Conservation (phyloP, 2,888 invertebrate genomes). For the Eristalis pertinax region DNA sequence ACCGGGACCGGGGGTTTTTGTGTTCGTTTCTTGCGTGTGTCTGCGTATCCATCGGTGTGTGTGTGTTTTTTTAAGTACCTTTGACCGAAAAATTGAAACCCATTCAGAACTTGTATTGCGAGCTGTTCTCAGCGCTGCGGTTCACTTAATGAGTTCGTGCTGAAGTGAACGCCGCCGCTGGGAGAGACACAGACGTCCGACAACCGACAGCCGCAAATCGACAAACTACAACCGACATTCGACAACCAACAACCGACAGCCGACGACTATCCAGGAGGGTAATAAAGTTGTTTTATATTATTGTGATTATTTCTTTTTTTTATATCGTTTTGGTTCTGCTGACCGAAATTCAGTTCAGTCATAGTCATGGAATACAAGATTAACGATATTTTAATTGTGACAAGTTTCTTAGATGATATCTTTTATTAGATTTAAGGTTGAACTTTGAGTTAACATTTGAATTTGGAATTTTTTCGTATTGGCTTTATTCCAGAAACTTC, state of each 20-base stretch:
- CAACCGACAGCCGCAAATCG: background rate
- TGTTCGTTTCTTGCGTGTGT: slow-evolving; percentile 19
- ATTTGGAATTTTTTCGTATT: slow-evolving; percentile 19
- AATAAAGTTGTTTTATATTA: slow-evolving; percentile 60
- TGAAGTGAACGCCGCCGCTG: slow-evolving; percentile 41
- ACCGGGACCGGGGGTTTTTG: slow-evolving; percentile 39
- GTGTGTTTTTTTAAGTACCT: slow-evolving; percentile 52
- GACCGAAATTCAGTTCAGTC: slow-evolving; percentile 30
- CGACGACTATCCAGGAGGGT: slow-evolving; percentile 36
- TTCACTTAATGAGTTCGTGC: slow-evolving; percentile 61
- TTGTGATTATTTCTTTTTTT: slow-evolving; percentile 29
- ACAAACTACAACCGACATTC: background rate
- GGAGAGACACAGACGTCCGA: slow-evolving; percentile 2
- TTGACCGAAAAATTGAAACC: slow-evolving; percentile 69
- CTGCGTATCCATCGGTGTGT: slow-evolving; percentile 20
- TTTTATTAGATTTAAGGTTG: slow-evolving; percentile 9
- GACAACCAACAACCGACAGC: background rate
- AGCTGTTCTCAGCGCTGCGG: slow-evolving; percentile 53
- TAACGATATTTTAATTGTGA: slow-evolving; percentile 53
- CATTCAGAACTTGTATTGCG: slow-evolving; percentile 60
- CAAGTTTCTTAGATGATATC: slow-evolving; percentile 48
- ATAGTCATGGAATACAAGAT: slow-evolving; percentile 49
- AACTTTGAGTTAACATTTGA: slow-evolving; percentile 37
- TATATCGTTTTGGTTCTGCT: slow-evolving; percentile 5
- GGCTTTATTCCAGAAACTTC: slow-evolving; percentile 88